Percentiles rank a stretch among this genome's conserved stretches.
Evolutionary conservation across 1,140 invertebrate genomes (phyloP).

Genomic region (Trachelipus rathkii): DNA sequence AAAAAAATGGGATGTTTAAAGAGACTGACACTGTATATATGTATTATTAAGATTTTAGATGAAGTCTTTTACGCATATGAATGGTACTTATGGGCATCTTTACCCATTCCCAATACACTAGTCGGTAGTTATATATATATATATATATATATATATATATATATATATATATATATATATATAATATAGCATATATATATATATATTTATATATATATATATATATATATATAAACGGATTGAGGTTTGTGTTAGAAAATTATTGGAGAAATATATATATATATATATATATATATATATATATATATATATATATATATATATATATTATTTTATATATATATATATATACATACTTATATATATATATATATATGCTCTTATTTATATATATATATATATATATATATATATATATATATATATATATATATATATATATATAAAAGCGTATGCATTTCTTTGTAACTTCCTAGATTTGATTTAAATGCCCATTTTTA

Average conservation of each 20-base stretch:
- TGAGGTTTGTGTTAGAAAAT: no score
- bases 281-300: constrained; percentile 22
- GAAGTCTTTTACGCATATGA: no score
- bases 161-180: constrained; percentile 15
- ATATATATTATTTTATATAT: neutral
- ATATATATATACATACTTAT: constrained; percentile 9
- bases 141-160: constrained; percentile 22
- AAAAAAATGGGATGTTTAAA: no score
- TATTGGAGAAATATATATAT: neutral
- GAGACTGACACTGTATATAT: no score
- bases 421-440: constrained; percentile 19
- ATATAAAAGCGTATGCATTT: no score
- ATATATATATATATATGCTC: constrained; percentile 22
- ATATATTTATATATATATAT: no score
- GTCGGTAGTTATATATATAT: neutral
- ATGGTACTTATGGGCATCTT: no score
- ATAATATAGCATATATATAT: constrained; percentile 6
- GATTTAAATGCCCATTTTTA: no score
- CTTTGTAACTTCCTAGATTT: no score
- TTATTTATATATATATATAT: neutral
- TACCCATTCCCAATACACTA: no score
- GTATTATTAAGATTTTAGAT: no score
- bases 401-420: constrained; percentile 20
- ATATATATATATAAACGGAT: no score
- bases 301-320: constrained; percentile 15